Evolutionary conservation across 2,797 vertebrate genomes (phyloP).

Genomic region (Pantherophis alleghaniensis): DNA sequence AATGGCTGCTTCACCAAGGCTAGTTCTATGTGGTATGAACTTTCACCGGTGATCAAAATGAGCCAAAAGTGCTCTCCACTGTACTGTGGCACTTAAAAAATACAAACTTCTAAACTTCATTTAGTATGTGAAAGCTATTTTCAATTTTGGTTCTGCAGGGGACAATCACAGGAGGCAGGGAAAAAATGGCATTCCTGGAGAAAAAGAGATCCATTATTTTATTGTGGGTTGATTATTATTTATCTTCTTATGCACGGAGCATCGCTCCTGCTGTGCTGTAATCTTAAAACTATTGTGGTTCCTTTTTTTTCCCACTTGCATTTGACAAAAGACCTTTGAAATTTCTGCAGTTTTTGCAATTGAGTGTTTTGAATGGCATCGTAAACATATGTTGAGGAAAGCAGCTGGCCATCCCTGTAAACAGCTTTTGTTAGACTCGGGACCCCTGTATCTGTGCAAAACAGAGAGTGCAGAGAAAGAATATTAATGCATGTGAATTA

Average conservation of each 20-base stretch:
- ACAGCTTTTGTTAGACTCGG: conserved; percentile 18
- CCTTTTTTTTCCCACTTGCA: conserved; percentile 33
- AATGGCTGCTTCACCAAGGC: conserved; percentile 49
- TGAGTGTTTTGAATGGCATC: conserved; percentile 42
- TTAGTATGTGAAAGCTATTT: conserved; percentile 60
- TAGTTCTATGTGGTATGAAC: conserved; percentile 49
- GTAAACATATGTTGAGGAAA: conserved; percentile 18
- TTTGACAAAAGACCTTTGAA: conserved; percentile 35
- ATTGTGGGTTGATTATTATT: conserved; percentile 50
- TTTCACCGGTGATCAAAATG: conserved; percentile 44
- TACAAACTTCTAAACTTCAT: conserved; percentile 53
- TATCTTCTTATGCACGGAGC: conserved; percentile 50
- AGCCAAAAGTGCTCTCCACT: conserved; percentile 45
- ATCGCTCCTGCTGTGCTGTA: conserved; percentile 35
- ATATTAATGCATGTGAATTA: conserved; percentile 25
- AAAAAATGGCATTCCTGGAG: conserved; percentile 15
- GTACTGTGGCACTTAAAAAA: conserved; percentile 43
- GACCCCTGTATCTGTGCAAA: conserved; percentile 22
- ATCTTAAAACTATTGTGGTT: conserved; percentile 11
- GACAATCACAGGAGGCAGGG: conserved; percentile 53
- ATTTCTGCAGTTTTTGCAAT: conserved; percentile 34
- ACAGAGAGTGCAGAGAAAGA: conserved; percentile 18
- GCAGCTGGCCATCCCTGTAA: conserved; percentile 28
- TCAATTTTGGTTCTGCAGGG: conserved; percentile 59
- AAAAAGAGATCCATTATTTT: conserved; percentile 52